These are phyloP conservation scores for Eilema caniola DNA, from an alignment of 2,888 invertebrate genomes.

Conservation along the genomic window DNA sequence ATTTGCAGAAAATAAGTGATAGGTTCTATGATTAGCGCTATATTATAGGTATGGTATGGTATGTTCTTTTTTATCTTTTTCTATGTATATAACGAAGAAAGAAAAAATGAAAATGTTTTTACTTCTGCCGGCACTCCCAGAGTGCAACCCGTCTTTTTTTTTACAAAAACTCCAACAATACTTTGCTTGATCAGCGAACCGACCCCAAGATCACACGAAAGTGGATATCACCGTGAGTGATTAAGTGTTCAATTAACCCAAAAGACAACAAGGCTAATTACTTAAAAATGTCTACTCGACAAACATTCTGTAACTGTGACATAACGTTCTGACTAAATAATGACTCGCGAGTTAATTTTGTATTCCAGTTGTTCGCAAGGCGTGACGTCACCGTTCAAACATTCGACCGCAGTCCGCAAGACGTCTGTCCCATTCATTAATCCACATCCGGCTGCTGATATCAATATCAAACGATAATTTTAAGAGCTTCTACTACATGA, in stretches of 20 bases:
- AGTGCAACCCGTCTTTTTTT: no score
- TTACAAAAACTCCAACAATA: no score
- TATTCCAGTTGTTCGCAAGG: background rate
- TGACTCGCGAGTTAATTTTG: background rate
- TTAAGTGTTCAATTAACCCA: background rate
- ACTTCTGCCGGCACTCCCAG: no score
- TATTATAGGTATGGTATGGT: no score
- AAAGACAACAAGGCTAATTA: background rate
- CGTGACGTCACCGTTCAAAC: no score
- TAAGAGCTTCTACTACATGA: background rate
- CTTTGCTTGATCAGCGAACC: background rate
- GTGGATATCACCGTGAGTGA: no score
- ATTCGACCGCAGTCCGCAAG: background rate
- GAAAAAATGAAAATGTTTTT: no score
- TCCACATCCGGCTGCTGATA: slow-evolving; percentile 36
- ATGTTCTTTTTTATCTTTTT: no score
- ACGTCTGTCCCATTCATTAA: slow-evolving; percentile 39
- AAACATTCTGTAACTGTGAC: background rate
- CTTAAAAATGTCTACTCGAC: background rate
- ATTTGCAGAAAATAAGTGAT: no score
- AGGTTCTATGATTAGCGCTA: no score
- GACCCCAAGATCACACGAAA: background rate
- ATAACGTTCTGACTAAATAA: background rate
- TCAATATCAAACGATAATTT: background rate
- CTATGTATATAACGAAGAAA: no score